phyloP scores from a whole-genome alignment of 1,140 invertebrate genomes.

The Drosophila ironensis region DNA sequence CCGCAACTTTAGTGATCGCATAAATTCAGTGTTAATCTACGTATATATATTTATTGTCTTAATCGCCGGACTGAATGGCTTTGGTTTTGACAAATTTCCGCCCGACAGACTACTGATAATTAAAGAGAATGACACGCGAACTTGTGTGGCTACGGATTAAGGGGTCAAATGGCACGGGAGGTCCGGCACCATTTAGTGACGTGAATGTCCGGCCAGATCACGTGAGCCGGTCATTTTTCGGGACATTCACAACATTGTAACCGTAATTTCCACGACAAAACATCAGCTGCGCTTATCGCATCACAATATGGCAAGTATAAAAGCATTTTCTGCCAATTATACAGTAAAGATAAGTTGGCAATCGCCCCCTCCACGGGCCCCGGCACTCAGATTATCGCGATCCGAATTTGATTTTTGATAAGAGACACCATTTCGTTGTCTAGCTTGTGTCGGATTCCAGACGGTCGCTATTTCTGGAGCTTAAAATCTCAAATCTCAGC shows the following conservation, averaged over 20 bases:
- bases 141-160: background rate
- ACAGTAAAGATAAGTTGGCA: slow-evolving; percentile 38
- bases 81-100: no score
- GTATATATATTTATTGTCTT: no score
- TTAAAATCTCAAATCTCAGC: slow-evolving; percentile 8
- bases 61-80: no score
- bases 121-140: background rate
- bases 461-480: background rate
- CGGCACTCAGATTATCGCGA: background rate
- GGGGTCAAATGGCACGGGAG: no score
- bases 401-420: slow-evolving; percentile 36
- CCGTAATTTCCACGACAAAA: background rate
- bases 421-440: slow-evolving; percentile 23
- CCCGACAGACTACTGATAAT: background rate
- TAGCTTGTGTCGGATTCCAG: slow-evolving; percentile 8
- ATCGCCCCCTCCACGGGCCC: background rate
- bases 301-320: background rate
- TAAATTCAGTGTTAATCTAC: no score
- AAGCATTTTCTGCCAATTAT: slow-evolving; percentile 33
- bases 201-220: background rate
- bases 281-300: slow-evolving; percentile 1
- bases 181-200: background rate
- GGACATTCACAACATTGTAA: background rate
- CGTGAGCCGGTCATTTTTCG: background rate
- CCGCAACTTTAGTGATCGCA: no score